Evolutionary conservation across 2,797 vertebrate species (phyloP), one percentile per base, ranked within the genome.

Genomic region (Lithobates pipiens): DNA sequence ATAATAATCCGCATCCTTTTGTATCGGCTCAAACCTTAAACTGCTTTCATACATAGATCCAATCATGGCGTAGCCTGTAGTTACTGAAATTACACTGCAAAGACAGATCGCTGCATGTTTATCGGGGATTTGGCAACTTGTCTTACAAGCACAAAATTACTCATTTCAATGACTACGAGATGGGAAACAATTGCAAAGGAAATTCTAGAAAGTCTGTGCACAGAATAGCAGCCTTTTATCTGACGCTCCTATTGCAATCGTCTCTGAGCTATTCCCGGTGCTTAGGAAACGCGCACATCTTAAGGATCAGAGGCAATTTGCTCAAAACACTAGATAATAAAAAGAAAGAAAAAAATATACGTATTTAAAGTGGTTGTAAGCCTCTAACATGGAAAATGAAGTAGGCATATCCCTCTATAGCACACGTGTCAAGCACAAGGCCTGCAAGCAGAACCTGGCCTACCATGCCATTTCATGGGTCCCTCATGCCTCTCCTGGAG

Each of bases 81-180:
- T 42, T 42, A 67, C 63, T 69, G 25, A 69, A 68, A 54, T 80
- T 8, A 57, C 44, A 25, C 78, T 57, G 27, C 21, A 80, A 50
- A 70, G 46, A 50, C 78, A 11, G 27, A 54, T 71, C 27, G 1
- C 29, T n/a, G 29, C 21, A 3, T 29, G 67, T 36, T 71, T 27
- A 57, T 8, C 18, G 25, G 32, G 44, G 44, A 54, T 81, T 72
- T 72, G 46, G 68, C 29, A 23, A 18, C 44, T 72, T 44, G 67
- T 36, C 77, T 34, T 71, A 50, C 65, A 34, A 36, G 68, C 44
- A 36, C 44, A 25, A 50, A 70, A 25, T 34, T 61, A 61, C 32
- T 72, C 27, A 25, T 72, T 34, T 21, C 32, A 61, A 72, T 15
- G 16, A 80, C 32, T 8, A 10, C 8, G 67, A 36, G 29, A 72